Evolutionary conservation across 2,888 invertebrate genomes (phyloP).

Genomic region (Lomographa bimaculata): DNA sequence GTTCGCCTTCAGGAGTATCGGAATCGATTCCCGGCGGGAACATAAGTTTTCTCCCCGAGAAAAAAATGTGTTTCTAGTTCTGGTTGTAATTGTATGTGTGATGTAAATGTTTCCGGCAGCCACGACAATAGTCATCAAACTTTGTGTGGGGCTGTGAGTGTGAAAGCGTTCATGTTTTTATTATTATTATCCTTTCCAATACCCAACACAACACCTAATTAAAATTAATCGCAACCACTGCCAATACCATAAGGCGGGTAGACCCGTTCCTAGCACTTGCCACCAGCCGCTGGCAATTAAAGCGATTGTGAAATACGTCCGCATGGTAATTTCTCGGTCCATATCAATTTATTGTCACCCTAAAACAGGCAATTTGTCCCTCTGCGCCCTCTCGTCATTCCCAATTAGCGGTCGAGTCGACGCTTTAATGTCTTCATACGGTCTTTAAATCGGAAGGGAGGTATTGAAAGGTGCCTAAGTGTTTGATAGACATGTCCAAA

Average conservation of each 20-base stretch:
- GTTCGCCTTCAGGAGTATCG: no score
- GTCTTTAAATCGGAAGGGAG: conserved; percentile 31
- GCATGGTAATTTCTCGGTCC: conserved; percentile 74
- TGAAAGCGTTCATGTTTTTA: no score
- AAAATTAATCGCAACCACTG: conserved; percentile 42
- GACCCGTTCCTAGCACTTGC: conserved; percentile 56
- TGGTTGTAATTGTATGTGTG: no score
- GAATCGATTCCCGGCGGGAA: no score
- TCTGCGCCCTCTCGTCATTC: conserved; percentile 49
- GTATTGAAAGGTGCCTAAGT: no score
- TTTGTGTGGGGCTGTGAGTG: no score
- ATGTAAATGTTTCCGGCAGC: no score
- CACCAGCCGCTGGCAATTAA: conserved; percentile 66
- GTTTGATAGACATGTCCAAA: no score
- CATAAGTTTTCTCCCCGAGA: no score
- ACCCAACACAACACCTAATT: conserved; percentile 1
- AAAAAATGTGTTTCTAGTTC: no score
- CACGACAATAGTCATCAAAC: no score
- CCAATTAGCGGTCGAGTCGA: conserved; percentile 67
- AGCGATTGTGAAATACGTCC: conserved; percentile 73
- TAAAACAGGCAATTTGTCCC: conserved; percentile 76
- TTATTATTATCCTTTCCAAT: no score
- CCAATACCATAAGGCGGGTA: conserved; percentile 41
- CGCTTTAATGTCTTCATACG: conserved; percentile 66
- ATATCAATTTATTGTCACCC: conserved; percentile 80